These are phyloP conservation scores for Junonia oenone DNA, from an alignment of 2,888 invertebrate species.

Conservation along the genomic window DNA sequence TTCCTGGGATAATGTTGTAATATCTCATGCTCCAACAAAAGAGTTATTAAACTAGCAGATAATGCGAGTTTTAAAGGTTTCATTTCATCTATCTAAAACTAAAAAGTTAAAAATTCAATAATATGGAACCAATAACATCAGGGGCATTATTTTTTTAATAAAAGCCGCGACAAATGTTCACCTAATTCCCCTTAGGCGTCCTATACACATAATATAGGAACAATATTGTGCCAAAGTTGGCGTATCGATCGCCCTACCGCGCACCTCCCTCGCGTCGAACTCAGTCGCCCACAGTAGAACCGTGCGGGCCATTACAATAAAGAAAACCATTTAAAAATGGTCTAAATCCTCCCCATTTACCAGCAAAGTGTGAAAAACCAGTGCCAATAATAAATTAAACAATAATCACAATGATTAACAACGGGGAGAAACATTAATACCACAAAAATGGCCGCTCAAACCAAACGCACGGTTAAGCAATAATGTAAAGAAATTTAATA, in stretches of 20 bases:
- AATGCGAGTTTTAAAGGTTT: too few species aligned
- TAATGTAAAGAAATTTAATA: slow-evolving; percentile 38
- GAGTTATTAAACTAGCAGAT: too few species aligned
- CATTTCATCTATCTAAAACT: neutral
- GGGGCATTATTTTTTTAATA: neutral
- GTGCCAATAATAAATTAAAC: slow-evolving; percentile 17
- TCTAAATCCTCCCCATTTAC: slow-evolving; percentile 16
- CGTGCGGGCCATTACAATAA: slow-evolving; percentile 51
- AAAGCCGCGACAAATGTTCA: neutral
- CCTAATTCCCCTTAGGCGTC: slow-evolving; percentile 8
- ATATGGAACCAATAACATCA: neutral
- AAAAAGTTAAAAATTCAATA: neutral
- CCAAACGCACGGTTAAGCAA: slow-evolving; percentile 14
- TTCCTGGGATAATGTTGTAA: too few species aligned
- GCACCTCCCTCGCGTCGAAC: slow-evolving; percentile 53
- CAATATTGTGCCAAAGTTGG: slow-evolving; percentile 31
- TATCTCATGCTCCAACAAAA: too few species aligned
- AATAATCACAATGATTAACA: slow-evolving; percentile 19
- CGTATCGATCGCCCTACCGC: slow-evolving; percentile 62
- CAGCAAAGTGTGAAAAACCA: slow-evolving; percentile 16
- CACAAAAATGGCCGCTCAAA: slow-evolving; percentile 53
- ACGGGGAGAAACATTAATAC: slow-evolving; percentile 32
- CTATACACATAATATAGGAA: slow-evolving; percentile 20
- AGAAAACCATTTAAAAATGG: slow-evolving; percentile 51
- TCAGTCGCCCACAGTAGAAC: slow-evolving; percentile 38